Evolutionary conservation across 1,140 invertebrate genomes (phyloP).

Genomic region (Drosophila repletoides): DNA sequence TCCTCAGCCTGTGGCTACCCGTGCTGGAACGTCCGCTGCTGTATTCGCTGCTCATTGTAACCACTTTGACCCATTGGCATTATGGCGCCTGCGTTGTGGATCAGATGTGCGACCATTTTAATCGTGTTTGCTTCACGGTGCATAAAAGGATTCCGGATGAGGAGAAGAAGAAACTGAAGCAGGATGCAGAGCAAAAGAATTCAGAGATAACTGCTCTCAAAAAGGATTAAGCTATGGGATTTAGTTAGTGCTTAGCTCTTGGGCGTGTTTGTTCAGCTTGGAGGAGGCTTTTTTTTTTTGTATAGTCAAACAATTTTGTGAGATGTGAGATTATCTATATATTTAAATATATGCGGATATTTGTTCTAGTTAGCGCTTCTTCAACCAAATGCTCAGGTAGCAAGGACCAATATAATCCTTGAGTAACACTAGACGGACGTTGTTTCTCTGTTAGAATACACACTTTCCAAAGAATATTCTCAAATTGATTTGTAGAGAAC

Average conservation of each 20-base stretch:
- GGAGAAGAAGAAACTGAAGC: not conserved
- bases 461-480: not conserved
- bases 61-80: slow-evolving; percentile 92
- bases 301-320: not conserved
- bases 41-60: slow-evolving; percentile 88
- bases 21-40: slow-evolving; percentile 87
- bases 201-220: slow-evolving; percentile 4
- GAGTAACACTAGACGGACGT: not conserved
- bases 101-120: slow-evolving; percentile 82
- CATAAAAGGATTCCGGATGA: slow-evolving; percentile 43
- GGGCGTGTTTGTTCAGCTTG: not conserved
- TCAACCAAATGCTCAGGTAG: slow-evolving; percentile 7
- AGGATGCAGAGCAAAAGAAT: not conserved
- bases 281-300: not conserved
- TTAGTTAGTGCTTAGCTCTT: not conserved
- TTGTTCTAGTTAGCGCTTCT: slow-evolving; percentile 6
- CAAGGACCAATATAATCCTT: not conserved
- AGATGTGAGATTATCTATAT: slow-evolving; percentile 10
- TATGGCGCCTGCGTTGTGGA: slow-evolving; percentile 93
- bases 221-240: slow-evolving; percentile 10
- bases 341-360: not conserved
- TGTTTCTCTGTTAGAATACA: not conserved
- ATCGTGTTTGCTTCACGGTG: slow-evolving; percentile 79
- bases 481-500: not conserved
- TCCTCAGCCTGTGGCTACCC: slow-evolving; percentile 85